Percentiles rank a stretch among this genome's conserved stretches.
Evolutionary conservation across 2,888 invertebrate genomes (phyloP).

Genomic region (Platynereis dumerilii): DNA sequence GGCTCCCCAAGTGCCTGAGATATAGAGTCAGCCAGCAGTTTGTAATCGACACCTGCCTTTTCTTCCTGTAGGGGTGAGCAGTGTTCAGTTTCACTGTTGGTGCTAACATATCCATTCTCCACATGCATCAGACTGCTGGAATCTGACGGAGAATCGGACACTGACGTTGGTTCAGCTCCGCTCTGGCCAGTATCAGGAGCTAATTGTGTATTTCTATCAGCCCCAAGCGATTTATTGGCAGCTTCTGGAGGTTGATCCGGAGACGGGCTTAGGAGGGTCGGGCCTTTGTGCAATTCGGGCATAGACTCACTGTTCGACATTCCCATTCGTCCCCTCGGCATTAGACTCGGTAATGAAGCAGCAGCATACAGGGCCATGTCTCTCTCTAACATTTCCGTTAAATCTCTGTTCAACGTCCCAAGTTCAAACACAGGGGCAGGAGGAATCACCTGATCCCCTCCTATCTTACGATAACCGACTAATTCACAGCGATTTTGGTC

Average conservation of each 20-base stretch:
- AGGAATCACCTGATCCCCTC: conserved; percentile 22
- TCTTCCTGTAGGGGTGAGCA: conserved; percentile 10
- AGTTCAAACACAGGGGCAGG: conserved; percentile 41
- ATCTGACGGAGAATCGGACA: conserved; percentile 10
- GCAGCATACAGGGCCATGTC: conserved; percentile 24
- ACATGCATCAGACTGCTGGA: conserved; percentile 16
- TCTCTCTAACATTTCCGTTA: neutral
- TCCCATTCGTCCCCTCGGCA: conserved; percentile 1
- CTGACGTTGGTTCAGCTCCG: conserved; percentile 2
- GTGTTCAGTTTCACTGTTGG: conserved; percentile 10
- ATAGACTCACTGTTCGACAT: conserved; percentile 27
- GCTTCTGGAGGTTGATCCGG: neutral
- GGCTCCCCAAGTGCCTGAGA: conserved; percentile 45
- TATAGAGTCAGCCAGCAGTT: conserved; percentile 41
- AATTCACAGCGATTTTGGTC: conserved; percentile 46
- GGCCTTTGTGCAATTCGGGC: conserved; percentile 26
- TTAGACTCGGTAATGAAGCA: conserved; percentile 33
- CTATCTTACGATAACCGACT: conserved; percentile 56
- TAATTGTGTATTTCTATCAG: too few species aligned
- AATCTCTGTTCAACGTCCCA: conserved; percentile 54
- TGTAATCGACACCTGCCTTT: conserved; percentile 24
- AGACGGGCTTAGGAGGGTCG: conserved; percentile 12
- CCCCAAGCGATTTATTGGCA: neutral
- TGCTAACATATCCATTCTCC: conserved; percentile 30
- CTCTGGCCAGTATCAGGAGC: neutral